phyloP scores from a whole-genome alignment of 1,140 invertebrate genomes.

The Diplogasteroides magnus region DNA sequence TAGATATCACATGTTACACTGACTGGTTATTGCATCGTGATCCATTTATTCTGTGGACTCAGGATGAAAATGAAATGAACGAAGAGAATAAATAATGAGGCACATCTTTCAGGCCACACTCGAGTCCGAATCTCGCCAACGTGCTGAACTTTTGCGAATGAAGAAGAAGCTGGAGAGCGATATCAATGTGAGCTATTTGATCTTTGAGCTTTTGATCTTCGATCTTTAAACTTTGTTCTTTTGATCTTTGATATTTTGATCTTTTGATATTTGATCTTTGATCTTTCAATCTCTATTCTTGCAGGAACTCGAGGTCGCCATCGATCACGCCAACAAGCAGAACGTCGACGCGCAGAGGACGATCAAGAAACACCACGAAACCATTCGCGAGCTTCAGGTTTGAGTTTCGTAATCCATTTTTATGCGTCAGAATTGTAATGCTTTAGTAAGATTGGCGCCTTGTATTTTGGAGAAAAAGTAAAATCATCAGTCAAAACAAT shows the following conservation, averaged over 20 bases:
- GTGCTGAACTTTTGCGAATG: conserved; percentile 95
- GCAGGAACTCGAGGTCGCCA: conserved; percentile 82
- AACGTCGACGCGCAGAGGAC: conserved; percentile 97
- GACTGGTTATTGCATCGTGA: too few species aligned
- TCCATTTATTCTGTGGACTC: too few species aligned
- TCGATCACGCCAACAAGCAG: conserved; percentile 95
- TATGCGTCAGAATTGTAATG: too few species aligned
- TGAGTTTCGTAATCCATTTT: not conserved
- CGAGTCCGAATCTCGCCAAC: conserved; percentile 96
- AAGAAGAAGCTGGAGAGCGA: conserved; percentile 99
- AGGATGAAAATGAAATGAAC: too few species aligned
- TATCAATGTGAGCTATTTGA: conserved; percentile 71
- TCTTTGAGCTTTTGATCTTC: not conserved
- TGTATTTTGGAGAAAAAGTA: not conserved
- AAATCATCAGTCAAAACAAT: not conserved
- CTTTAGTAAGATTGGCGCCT: too few species aligned
- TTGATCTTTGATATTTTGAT: not conserved
- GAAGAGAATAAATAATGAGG: too few species aligned
- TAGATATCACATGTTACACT: too few species aligned
- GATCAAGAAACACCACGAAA: conserved; percentile 91
- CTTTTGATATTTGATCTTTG: conserved; percentile 3
- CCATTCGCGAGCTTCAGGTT: conserved; percentile 81
- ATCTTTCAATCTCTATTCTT: conserved; percentile 6
- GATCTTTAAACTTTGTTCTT: too few species aligned
- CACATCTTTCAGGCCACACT: conserved; percentile 74